Evolutionary conservation across 2,888 invertebrate species (phyloP), one percentile per base, ranked within the genome.

Genomic region (Ophonus ardosiacus): DNA sequence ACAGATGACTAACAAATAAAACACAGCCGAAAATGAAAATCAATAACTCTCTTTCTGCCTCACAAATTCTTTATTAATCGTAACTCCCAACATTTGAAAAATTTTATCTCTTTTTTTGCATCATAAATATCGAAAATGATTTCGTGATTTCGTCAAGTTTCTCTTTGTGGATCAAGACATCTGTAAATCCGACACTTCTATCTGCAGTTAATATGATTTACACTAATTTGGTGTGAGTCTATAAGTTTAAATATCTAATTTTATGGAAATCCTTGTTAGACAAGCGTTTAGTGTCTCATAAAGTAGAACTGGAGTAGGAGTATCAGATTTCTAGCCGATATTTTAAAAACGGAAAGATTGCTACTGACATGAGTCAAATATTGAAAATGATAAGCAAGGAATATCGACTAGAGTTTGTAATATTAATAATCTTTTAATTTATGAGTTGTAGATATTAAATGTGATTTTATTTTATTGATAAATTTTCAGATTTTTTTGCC

Each of bases 191-290:
- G 68, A 65, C 40, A 10, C 40, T 40, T 65, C 18, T 81, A 51
- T 63, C 81, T 68, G 68, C 81, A 82, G 71, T 82, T 81, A 61
- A 68, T 15, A 38, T 82, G 82, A 82, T 82, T 82, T 82, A 82
- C 31, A 71, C 81, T 81, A 81, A 81, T 81, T 81, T 65, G 81
- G 61, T 82, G 1, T 24, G 24, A 24, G 24, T 82, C 43, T 51
- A 1, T 82, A n/a, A 31, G 56, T 82, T 81, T 71, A 56, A 80
- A 51, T 63, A 71, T 65, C 17, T 21, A 21, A 79, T 68, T 81
- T 81, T 81, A 82, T 65, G 71, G 71, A 82, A 71, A 65, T 68
- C n/a, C 10, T 51, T 81, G 81, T 81, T 56, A 21, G 68, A 82
- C 82, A 68, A 38, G 82, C 68, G 31, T 82, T 82, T 82, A 82